phyloP scores from a whole-genome alignment of 2,113 vertebrate species.

The Catharus fuscescens region DNA sequence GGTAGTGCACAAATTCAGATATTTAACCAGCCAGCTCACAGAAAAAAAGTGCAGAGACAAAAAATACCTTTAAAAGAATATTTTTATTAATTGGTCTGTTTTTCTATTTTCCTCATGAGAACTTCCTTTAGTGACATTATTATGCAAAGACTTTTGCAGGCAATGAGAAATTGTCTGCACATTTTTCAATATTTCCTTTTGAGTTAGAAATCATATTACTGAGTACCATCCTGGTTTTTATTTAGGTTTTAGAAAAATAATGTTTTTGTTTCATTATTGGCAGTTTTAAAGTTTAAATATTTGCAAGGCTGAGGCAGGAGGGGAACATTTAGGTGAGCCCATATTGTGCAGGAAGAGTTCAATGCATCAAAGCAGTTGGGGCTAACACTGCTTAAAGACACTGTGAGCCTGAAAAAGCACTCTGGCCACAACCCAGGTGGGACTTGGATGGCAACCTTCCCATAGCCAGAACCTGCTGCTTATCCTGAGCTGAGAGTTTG shows the following conservation, averaged over 20 bases:
- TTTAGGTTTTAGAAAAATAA: neutral
- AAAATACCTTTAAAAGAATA: neutral
- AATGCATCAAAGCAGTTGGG: neutral
- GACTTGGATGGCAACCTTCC: neutral
- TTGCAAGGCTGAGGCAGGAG: neutral
- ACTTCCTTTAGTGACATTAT: neutral
- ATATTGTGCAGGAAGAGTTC: neutral
- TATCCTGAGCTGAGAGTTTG: neutral
- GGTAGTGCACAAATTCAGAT: neutral
- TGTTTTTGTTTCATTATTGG: neutral
- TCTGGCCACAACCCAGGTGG: neutral
- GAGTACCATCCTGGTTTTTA: neutral
- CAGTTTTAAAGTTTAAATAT: neutral
- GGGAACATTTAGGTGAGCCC: neutral
- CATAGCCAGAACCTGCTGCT: neutral
- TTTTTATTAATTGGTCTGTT: neutral
- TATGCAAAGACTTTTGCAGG: neutral
- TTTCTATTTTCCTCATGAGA: neutral
- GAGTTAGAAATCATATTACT: neutral
- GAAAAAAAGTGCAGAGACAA: neutral
- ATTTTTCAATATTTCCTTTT: neutral
- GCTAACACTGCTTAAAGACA: neutral
- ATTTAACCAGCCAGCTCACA: conserved; percentile 8
- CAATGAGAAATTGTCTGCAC: neutral
- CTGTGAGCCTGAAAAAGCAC: neutral